Conservation (phyloP, 2,888 invertebrate species). For the Melitaea athalia region DNA sequence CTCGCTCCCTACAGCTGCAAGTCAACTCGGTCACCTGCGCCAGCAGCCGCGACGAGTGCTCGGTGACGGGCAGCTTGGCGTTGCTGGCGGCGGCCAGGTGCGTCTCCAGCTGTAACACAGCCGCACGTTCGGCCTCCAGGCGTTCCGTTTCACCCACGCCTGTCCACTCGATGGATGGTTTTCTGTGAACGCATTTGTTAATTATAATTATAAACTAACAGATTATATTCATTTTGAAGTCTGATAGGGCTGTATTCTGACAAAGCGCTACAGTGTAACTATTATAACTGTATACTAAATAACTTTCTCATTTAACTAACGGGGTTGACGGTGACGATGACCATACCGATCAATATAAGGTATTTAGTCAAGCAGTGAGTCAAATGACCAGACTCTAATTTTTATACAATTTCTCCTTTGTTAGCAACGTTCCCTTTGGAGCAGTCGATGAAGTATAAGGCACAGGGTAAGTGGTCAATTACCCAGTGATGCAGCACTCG, state of each 20-base stretch:
- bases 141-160: slow-evolving; percentile 53
- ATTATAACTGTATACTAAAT: too few species aligned
- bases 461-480: slow-evolving; percentile 22
- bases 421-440: too few species aligned
- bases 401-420: too few species aligned
- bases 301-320: too few species aligned
- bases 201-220: neutral
- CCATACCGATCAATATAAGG: too few species aligned
- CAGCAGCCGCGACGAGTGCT: slow-evolving; percentile 92
- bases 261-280: too few species aligned
- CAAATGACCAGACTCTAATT: too few species aligned
- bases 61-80: slow-evolving; percentile 93
- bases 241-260: too few species aligned
- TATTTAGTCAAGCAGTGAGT: too few species aligned
- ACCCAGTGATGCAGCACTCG: slow-evolving; percentile 98
- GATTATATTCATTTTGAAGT: too few species aligned
- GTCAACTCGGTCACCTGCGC: slow-evolving; percentile 80
- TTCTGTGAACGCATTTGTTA: slow-evolving; percentile 47
- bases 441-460: neutral
- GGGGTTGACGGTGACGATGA: too few species aligned
- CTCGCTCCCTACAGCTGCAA: neutral
- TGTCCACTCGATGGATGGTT: slow-evolving; percentile 73
- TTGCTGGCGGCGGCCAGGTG: slow-evolving; percentile 95
- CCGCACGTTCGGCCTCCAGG: slow-evolving; percentile 66
- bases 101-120: slow-evolving; percentile 89